These are phyloP conservation scores for Drosophila mercatorum DNA, from an alignment of 2,888 invertebrate species.

Conservation along the genomic window DNA sequence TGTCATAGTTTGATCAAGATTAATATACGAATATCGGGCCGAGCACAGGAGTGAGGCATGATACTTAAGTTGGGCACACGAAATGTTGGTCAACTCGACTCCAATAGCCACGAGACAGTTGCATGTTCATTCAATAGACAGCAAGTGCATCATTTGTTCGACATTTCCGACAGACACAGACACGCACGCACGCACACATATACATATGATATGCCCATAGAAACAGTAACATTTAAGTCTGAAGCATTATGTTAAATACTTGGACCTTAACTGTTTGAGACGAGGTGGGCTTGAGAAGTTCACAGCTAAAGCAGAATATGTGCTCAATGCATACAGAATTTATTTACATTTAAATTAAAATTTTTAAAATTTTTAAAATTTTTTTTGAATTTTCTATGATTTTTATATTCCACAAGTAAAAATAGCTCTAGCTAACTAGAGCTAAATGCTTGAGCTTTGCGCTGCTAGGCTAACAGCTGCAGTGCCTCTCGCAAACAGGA, in stretches of 20 bases:
- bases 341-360: too few species aligned
- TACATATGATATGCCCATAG: slow-evolving; percentile 16
- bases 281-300: slow-evolving; percentile 13
- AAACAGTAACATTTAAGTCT: slow-evolving; percentile 26
- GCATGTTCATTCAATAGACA: slow-evolving; percentile 30
- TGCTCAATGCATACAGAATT: too few species aligned
- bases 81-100: slow-evolving; percentile 7
- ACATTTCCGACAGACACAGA: slow-evolving; percentile 54
- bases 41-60: slow-evolving; percentile 8
- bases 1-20: slow-evolving; percentile 57
- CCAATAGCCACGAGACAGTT: slow-evolving; percentile 6
- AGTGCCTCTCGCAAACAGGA: slow-evolving; percentile 9
- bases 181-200: slow-evolving; percentile 6
- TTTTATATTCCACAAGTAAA: too few species aligned
- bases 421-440: too few species aligned
- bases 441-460: too few species aligned
- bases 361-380: too few species aligned
- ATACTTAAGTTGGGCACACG: slow-evolving; percentile 7
- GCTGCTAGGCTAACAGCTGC: not conserved
- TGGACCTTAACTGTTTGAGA: not conserved
- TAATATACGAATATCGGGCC: slow-evolving; percentile 47
- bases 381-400: too few species aligned
- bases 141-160: slow-evolving; percentile 48
- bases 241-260: slow-evolving; percentile 19
- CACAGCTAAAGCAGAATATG: too few species aligned